Evolutionary conservation across 1,140 invertebrate species (phyloP).

Genomic region (Drosophila ohnishii): DNA sequence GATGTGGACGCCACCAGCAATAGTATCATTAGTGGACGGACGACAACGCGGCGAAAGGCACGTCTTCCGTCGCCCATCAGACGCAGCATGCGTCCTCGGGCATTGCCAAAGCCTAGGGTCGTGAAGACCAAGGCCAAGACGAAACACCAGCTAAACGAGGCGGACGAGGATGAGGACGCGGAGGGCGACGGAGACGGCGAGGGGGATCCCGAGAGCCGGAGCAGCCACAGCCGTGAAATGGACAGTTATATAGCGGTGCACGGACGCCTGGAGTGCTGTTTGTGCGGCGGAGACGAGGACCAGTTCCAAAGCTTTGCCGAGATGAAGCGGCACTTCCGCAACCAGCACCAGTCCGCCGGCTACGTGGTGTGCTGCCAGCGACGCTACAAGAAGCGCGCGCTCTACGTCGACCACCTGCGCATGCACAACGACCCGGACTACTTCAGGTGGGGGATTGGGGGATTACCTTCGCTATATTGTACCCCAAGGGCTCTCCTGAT

Average conservation of each 20-base stretch:
- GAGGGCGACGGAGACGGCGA: slow-evolving; percentile 7
- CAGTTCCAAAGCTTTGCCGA: slow-evolving; percentile 39
- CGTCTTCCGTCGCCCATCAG: slow-evolving; percentile 20
- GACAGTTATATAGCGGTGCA: slow-evolving; percentile 37
- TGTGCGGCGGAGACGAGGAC: slow-evolving; percentile 20
- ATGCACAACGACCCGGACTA: slow-evolving; percentile 60
- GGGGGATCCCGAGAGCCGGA: slow-evolving; percentile 12
- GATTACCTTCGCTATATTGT: not conserved
- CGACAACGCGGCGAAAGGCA: not conserved
- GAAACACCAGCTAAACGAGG: slow-evolving; percentile 20
- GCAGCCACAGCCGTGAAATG: slow-evolving; percentile 32
- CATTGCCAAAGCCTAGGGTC: not conserved
- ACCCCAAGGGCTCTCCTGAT: not conserved
- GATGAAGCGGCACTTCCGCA: slow-evolving; percentile 47
- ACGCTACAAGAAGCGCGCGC: slow-evolving; percentile 55
- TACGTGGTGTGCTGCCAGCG: slow-evolving; percentile 58
- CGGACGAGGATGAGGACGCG: slow-evolving; percentile 5
- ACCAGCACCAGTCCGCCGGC: slow-evolving; percentile 39
- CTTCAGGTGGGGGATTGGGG: slow-evolving; percentile 47
- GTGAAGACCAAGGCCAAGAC: slow-evolving; percentile 23
- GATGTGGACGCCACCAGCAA: slow-evolving; percentile 19
- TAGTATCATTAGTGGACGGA: not conserved
- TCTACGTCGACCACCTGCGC: slow-evolving; percentile 60
- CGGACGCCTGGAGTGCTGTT: slow-evolving; percentile 37
- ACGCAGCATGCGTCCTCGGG: slow-evolving; percentile 30